A percentile compares a stretch with the other conserved stretches of the same genome.
These are phyloP conservation scores for Papilio xuthus DNA, from an alignment of 1,140 invertebrate species.

Conservation along the genomic window DNA sequence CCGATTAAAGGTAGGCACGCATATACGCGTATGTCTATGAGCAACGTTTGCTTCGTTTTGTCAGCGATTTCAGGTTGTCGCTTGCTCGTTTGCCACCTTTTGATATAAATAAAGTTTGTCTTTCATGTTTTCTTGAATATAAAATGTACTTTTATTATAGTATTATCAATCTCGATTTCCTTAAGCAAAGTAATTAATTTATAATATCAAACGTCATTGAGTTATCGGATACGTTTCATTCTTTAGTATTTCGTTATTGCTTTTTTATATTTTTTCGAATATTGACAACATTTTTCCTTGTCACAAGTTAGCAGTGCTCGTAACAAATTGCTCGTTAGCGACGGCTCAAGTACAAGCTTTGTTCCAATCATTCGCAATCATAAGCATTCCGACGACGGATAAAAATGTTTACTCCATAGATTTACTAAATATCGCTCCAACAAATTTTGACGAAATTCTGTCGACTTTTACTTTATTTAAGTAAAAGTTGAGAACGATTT, in stretches of 20 bases:
- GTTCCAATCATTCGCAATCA: constrained; percentile 20
- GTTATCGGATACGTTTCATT: background rate
- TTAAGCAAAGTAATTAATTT: background rate
- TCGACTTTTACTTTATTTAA: background rate
- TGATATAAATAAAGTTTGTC: no score
- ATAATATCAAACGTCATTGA: background rate
- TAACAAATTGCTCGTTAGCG: constrained; percentile 24
- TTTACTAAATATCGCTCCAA: background rate
- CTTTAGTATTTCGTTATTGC: background rate
- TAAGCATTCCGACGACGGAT: constrained; percentile 4
- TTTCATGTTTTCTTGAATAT: no score
- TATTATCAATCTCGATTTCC: background rate
- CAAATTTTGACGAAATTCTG: background rate
- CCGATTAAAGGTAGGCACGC: no score
- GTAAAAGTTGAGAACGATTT: no score
- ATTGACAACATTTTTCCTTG: constrained; percentile 21
- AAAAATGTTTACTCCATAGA: constrained; percentile 1
- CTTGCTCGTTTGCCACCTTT: no score
- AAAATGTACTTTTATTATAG: background rate
- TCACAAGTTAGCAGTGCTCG: constrained; percentile 15
- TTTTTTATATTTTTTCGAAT: background rate
- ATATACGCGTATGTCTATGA: no score
- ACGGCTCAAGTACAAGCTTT: constrained; percentile 14
- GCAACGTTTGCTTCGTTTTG: no score
- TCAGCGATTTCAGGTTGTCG: no score